Evolutionary conservation across 2,113 vertebrate genomes (phyloP), one percentile per base, ranked within the genome.

Genomic region (Dipodomys ordii): DNA sequence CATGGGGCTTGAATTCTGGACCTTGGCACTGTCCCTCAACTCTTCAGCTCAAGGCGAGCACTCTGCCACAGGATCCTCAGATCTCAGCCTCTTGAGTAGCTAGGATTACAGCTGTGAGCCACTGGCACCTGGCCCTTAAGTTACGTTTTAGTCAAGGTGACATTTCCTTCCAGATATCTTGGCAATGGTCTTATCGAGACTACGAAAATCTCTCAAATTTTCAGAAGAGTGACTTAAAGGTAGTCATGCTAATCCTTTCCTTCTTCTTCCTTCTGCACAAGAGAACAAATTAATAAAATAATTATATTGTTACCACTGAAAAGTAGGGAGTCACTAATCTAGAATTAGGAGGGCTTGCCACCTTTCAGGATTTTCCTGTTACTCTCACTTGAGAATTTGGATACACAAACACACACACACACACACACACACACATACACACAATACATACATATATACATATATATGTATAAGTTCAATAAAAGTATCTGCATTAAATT

Each of bases 231-330:
- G 23, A 44, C 35, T 91, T 74, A 82, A 91, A 44, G 8, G 0
- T 19, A 35, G 53, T 39, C 23, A 0, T 13, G 28, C 1, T 23
- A 68, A 22, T 1, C 0, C 3, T 88, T 90, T 84, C 44, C 22
- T 1, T 85, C 39, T 73, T 27, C 12, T 64, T 49, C 16, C 25
- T 13, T 85, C 22, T 2, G 46, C 23, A 53, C n/a, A 91, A 87
- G 89, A 12, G 27, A 91, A 57, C 15, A 78, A 68, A 81, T 87
- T 60, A 60, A 20, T 53, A 83, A 94, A 81, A 81, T 89, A 60
- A 79, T 69, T 82, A 74, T 12, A 60, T 49, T 78, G 30, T 39
- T n/a, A 16, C 20, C 44, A 62, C 39, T 73, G 35, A 91, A n/a
- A 71, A 6, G 9, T 32, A 68, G 3, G 5, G 7, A 9, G 35